Evolutionary conservation across 2,888 invertebrate genomes (phyloP).

Genomic region (Portevinia maculata): DNA sequence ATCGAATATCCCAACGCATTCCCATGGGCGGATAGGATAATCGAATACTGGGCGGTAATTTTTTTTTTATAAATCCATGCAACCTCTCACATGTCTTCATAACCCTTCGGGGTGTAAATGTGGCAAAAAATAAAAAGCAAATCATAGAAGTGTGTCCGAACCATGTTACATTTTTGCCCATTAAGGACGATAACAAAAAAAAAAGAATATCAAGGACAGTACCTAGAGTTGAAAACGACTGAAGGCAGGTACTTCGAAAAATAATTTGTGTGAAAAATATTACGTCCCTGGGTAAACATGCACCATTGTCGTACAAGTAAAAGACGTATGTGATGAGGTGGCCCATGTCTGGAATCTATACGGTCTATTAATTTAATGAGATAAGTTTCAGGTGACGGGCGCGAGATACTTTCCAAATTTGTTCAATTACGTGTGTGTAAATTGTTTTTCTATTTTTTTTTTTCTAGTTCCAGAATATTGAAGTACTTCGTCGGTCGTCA

Average conservation of each 20-base stretch:
- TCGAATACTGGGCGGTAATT: constrained; percentile 51
- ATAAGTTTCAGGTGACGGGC: constrained; percentile 68
- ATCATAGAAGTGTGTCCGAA: constrained; percentile 49
- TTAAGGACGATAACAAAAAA: constrained; percentile 28
- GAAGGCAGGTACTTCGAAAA: constrained; percentile 39
- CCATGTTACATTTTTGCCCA: constrained; percentile 51
- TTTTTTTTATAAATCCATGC: constrained; percentile 52
- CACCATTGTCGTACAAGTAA: neutral
- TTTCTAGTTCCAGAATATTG: constrained; percentile 4
- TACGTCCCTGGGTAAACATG: constrained; percentile 55
- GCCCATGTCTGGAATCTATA: constrained; percentile 8
- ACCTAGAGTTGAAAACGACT: neutral
- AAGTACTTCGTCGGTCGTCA: constrained; percentile 32
- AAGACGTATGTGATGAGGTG: constrained; percentile 50
- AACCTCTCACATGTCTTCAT: constrained; percentile 36
- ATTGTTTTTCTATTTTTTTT: constrained; percentile 9
- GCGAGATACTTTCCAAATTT: constrained; percentile 29
- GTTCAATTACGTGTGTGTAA: constrained; percentile 3
- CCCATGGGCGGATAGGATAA: constrained; percentile 30
- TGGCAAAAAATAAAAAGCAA: constrained; percentile 38
- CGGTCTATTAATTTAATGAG: constrained; percentile 69
- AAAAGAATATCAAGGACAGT: no score
- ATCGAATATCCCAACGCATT: constrained; percentile 66
- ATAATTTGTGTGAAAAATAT: constrained; percentile 60
- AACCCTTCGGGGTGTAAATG: constrained; percentile 50